Conservation (phyloP, 2,888 invertebrate genomes). For the Schizotus pectinicornis region DNA sequence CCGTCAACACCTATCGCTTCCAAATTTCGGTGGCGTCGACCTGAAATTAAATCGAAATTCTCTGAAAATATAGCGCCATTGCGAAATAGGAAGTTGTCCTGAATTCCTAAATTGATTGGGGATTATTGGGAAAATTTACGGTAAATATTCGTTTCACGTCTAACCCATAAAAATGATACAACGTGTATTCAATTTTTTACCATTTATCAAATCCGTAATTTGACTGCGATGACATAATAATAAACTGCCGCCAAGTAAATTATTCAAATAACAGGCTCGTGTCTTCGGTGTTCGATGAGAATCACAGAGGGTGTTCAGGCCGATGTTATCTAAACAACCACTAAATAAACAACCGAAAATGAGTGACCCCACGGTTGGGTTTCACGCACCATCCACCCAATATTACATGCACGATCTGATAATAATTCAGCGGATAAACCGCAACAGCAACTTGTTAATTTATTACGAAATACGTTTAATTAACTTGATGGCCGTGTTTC, state of each 20-base stretch:
- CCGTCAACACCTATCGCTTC: too few relatives aligned
- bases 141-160: conserved; percentile 1
- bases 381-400: conserved; percentile 28
- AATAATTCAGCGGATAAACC: conserved; percentile 17
- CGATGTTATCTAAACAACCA: conserved; percentile 30
- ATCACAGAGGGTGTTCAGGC: conserved; percentile 29
- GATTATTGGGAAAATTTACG: not conserved
- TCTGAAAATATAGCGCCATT: too few relatives aligned
- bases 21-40: too few relatives aligned
- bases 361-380: conserved; percentile 22
- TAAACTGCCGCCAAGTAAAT: conserved; percentile 16
- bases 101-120: too few relatives aligned
- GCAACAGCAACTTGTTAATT: conserved; percentile 19
- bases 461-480: conserved; percentile 12
- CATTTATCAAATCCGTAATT: conserved; percentile 21
- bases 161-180: not conserved
- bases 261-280: conserved; percentile 27
- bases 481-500: not conserved
- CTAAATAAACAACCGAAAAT: conserved; percentile 31
- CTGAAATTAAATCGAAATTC: too few relatives aligned
- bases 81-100: too few relatives aligned
- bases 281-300: conserved; percentile 27
- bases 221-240: conserved; percentile 24
- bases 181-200: conserved; percentile 14
- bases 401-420: conserved; percentile 26